Evolutionary conservation across 2,113 vertebrate genomes (phyloP).

Genomic region (Apodemus speciosus): DNA sequence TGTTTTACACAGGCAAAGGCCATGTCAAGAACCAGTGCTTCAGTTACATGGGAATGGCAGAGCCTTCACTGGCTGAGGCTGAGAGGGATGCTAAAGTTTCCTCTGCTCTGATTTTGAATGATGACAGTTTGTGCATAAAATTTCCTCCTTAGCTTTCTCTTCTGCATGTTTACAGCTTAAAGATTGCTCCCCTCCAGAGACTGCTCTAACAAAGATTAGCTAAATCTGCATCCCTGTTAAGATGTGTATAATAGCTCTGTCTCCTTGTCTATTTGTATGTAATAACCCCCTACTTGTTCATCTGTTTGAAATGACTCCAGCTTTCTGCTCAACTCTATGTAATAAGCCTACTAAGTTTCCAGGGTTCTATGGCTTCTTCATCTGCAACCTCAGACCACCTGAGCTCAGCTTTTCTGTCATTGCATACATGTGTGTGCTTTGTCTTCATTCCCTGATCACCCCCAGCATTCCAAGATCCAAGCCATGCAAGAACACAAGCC

Average conservation of each 20-base stretch:
- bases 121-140: background rate
- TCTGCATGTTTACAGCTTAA: background rate
- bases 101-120: background rate
- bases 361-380: background rate
- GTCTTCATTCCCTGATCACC: background rate
- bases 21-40: background rate
- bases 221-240: background rate
- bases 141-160: too few species aligned
- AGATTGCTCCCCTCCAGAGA: background rate
- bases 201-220: background rate
- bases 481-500: background rate
- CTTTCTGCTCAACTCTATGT: background rate
- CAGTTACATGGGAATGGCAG: background rate
- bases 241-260: background rate
- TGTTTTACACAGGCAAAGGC: background rate
- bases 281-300: background rate
- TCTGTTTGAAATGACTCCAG: background rate
- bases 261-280: background rate
- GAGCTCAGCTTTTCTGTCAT: background rate
- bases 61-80: background rate
- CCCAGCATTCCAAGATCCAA: background rate
- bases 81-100: background rate
- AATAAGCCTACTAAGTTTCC: background rate
- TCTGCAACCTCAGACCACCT: background rate
- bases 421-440: background rate